Conservation (phyloP, 2,888 invertebrate genomes). For the Hermaeophaga mercurialis region DNA sequence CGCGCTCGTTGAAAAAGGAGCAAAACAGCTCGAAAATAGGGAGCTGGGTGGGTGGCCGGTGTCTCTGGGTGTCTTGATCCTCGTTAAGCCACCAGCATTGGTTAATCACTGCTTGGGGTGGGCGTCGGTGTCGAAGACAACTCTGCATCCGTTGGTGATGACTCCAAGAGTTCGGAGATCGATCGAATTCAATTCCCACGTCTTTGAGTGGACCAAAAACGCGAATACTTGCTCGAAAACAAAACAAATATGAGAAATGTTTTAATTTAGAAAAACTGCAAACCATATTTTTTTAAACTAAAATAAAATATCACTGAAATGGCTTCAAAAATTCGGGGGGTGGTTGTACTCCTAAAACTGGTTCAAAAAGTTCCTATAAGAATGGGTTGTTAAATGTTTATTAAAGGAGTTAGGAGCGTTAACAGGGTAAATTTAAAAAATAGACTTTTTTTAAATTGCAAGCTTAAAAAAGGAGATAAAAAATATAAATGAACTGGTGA, state of each 20-base stretch:
- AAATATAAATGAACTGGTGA: too few species aligned
- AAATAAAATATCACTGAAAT: not conserved
- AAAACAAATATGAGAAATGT: not conserved
- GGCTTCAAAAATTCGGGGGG: too few species aligned
- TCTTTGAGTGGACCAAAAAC: conserved; percentile 9
- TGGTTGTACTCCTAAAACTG: too few species aligned
- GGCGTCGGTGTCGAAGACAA: conserved; percentile 30
- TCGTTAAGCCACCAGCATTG: conserved; percentile 42
- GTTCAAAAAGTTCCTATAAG: too few species aligned
- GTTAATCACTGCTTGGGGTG: conserved; percentile 43
- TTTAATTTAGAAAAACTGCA: too few species aligned
- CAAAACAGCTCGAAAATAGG: conserved; percentile 15
- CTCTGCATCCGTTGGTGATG: conserved; percentile 6
- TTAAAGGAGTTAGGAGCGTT: too few species aligned
- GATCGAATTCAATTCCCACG: conserved; percentile 33
- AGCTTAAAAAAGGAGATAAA: too few species aligned
- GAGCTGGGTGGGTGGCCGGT: conserved; percentile 42
- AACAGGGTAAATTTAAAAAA: too few species aligned
- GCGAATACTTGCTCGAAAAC: not conserved
- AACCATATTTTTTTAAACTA: not conserved
- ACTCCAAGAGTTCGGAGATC: conserved; percentile 28
- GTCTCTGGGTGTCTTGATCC: conserved; percentile 41
- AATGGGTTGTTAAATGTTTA: too few species aligned
- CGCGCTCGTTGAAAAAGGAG: not conserved
- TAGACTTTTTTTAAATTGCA: too few species aligned